Conservation (phyloP, 1,140 invertebrate species). For the Oncopeltus fasciatus region DNA sequence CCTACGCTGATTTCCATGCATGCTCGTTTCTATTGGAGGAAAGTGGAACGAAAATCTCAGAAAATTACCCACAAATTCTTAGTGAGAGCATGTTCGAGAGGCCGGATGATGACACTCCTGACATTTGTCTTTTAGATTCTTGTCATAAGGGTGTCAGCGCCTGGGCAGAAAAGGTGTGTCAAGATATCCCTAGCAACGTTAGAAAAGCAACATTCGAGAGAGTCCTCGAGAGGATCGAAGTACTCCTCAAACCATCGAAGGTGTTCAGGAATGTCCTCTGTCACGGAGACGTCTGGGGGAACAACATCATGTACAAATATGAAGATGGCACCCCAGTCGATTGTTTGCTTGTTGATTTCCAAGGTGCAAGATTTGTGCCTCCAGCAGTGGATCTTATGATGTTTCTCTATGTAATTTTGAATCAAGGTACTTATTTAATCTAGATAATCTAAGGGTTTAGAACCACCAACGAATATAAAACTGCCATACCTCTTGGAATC, state of each 20-base stretch:
- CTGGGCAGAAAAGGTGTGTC: background rate
- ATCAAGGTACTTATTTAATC: no score
- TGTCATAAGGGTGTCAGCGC: background rate
- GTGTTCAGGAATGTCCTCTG: slow-evolving; percentile 1
- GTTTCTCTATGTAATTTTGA: slow-evolving; percentile 9
- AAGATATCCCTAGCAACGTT: background rate
- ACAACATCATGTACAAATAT: slow-evolving; percentile 14
- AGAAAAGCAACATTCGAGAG: background rate
- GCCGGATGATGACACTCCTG: background rate
- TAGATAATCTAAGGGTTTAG: no score
- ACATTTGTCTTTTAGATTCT: background rate
- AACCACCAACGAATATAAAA: no score
- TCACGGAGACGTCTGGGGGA: slow-evolving; percentile 1
- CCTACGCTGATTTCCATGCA: slow-evolving; percentile 14
- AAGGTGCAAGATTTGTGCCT: slow-evolving; percentile 7
- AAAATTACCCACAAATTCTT: slow-evolving; percentile 2
- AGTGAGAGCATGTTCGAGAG: slow-evolving; percentile 4
- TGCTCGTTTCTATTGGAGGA: background rate
- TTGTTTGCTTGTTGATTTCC: slow-evolving; percentile 5
- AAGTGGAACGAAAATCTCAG: background rate
- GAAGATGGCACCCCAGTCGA: background rate
- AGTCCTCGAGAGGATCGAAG: background rate
- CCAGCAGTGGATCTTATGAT: slow-evolving; percentile 7
- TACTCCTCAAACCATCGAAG: background rate
- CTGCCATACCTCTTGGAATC: no score